These are phyloP conservation scores for Enteromius viviparus DNA, from an alignment of 2,797 vertebrate genomes.

Conservation along the genomic window DNA sequence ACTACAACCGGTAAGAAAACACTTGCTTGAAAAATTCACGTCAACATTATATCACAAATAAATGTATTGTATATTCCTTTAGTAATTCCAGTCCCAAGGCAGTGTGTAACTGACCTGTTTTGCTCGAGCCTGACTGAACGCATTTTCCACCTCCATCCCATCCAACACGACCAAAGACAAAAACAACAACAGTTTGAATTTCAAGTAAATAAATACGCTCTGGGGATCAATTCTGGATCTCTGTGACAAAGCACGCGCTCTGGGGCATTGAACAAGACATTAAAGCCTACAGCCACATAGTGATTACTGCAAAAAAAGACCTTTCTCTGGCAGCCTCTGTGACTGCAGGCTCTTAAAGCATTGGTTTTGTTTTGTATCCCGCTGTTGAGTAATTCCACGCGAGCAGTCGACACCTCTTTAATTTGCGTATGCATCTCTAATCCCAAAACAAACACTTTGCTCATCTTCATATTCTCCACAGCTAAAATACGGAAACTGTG, in stretches of 20 bases:
- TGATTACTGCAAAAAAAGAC: slow-evolving; percentile 34
- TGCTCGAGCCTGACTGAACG: not conserved
- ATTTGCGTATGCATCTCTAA: slow-evolving; percentile 28
- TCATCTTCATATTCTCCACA: slow-evolving; percentile 11
- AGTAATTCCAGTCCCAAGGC: not conserved
- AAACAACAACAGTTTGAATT: slow-evolving; percentile 27
- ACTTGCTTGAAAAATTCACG: not conserved
- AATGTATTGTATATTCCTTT: not conserved
- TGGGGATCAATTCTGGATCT: slow-evolving; percentile 43
- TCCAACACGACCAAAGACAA: too few relatives aligned
- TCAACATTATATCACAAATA: not conserved
- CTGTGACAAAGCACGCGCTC: slow-evolving; percentile 43
- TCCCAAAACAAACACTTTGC: slow-evolving; percentile 32
- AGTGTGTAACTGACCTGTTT: slow-evolving; percentile 1
- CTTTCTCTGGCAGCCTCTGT: not conserved
- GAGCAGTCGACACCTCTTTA: slow-evolving; percentile 20
- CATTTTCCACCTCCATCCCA: not conserved
- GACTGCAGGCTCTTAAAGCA: slow-evolving; percentile 32
- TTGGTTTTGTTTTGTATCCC: slow-evolving; percentile 22
- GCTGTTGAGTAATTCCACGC: slow-evolving; percentile 26
- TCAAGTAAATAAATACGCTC: slow-evolving; percentile 40
- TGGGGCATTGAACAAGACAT: slow-evolving; percentile 42
- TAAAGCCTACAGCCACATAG: slow-evolving; percentile 42
- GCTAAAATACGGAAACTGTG: not conserved
- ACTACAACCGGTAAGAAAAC: not conserved